These are phyloP conservation scores for Idaea biselata DNA, from an alignment of 2,888 invertebrate species.

Conservation along the genomic window DNA sequence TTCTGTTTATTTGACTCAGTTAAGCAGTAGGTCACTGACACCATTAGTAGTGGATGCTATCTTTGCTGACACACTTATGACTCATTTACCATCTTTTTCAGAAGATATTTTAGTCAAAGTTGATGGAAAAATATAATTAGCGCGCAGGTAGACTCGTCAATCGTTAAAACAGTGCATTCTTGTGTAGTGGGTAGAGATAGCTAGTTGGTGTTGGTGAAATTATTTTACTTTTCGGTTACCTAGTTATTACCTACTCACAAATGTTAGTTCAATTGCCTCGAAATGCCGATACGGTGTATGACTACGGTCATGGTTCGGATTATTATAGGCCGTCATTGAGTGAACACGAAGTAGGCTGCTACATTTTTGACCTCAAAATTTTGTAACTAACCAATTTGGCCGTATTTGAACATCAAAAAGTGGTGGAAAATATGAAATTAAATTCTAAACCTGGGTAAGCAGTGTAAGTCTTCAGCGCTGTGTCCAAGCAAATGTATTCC, in stretches of 20 bases:
- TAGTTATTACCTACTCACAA: background rate
- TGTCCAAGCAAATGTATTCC: no score
- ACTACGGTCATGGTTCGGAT: background rate
- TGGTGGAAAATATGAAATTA: background rate
- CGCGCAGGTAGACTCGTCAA: background rate
- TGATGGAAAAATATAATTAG: background rate
- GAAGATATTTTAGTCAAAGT: background rate
- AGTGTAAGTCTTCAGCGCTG: background rate
- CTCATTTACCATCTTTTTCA: slow-evolving; percentile 1
- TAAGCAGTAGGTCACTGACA: background rate
- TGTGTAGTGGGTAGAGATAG: no score
- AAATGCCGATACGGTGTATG: background rate
- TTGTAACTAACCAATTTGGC: background rate
- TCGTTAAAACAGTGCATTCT: background rate
- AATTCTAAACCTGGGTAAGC: background rate
- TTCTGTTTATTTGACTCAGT: background rate
- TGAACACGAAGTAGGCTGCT: background rate
- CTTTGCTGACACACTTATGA: background rate
- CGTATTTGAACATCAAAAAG: no score
- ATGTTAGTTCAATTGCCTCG: background rate
- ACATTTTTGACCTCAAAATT: background rate
- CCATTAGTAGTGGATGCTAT: background rate
- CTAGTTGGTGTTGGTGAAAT: no score
- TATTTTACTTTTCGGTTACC: background rate
- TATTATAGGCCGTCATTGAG: background rate